Evolutionary conservation across 2,888 invertebrate species (phyloP).

Genomic region (Gastracanthus pulcherrimus): DNA sequence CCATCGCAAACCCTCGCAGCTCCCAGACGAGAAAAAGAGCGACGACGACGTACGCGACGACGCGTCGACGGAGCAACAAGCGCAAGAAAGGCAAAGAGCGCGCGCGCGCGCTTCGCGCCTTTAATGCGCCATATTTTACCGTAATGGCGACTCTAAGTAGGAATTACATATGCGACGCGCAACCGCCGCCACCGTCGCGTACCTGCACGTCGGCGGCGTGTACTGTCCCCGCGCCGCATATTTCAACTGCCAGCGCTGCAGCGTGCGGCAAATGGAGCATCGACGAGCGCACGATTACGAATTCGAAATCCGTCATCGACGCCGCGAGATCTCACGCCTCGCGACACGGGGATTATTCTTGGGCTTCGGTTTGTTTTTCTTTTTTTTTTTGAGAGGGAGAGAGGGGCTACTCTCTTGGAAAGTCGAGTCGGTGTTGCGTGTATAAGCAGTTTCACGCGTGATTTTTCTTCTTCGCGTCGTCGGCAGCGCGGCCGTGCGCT

Average conservation of each 20-base stretch:
- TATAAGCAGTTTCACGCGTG: slow-evolving; percentile 19
- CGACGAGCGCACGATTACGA: slow-evolving; percentile 65
- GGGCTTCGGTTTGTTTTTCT: background rate
- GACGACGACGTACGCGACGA: too few species aligned
- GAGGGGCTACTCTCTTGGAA: background rate
- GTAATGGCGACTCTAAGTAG: slow-evolving; percentile 72
- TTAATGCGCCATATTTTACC: slow-evolving; percentile 71
- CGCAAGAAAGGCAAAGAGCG: too few species aligned
- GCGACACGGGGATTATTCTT: background rate
- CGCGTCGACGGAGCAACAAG: too few species aligned
- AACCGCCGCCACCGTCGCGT: slow-evolving; percentile 70
- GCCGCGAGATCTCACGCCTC: slow-evolving; percentile 20
- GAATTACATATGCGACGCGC: slow-evolving; percentile 75
- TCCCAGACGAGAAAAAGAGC: background rate
- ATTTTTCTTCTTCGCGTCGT: background rate
- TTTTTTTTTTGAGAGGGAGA: background rate
- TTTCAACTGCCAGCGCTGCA: slow-evolving; percentile 3
- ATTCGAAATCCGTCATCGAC: slow-evolving; percentile 68
- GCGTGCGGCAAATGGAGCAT: slow-evolving; percentile 67
- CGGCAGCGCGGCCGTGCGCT: background rate
- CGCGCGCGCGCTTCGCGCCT: background rate
- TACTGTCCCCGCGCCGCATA: slow-evolving; percentile 63
- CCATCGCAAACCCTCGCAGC: too few species aligned
- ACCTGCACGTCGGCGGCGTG: slow-evolving; percentile 75
- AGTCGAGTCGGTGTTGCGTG: background rate